These are phyloP conservation scores for Odobenus rosmarus DNA, from an alignment of 2,113 vertebrate genomes.

Conservation along the genomic window DNA sequence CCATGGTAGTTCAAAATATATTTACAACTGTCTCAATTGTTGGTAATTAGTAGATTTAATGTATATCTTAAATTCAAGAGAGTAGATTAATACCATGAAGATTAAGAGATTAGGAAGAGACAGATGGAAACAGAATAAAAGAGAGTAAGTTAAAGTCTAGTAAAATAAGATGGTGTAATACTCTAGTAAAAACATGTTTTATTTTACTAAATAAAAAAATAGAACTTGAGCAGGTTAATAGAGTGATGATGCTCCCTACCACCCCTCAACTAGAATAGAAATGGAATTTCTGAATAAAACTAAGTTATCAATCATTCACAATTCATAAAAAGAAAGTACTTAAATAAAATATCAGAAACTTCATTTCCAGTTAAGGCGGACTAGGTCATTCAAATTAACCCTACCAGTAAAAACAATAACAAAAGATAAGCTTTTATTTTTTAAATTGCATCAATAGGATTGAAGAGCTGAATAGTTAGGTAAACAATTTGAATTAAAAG, in stretches of 20 bases:
- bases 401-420: neutral
- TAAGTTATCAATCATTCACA: neutral
- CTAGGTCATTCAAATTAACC: neutral
- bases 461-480: neutral
- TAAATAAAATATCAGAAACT: neutral
- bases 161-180: neutral
- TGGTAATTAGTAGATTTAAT: neutral
- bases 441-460: neutral
- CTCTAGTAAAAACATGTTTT: neutral
- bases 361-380: neutral
- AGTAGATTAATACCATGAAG: neutral
- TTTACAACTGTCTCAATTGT: neutral
- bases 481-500: neutral
- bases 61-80: neutral
- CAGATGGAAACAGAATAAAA: conserved; percentile 1
- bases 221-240: neutral
- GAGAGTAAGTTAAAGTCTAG: neutral
- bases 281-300: neutral
- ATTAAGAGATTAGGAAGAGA: neutral
- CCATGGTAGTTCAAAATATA: neutral
- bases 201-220: neutral
- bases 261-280: neutral
- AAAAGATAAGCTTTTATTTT: neutral
- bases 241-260: neutral
- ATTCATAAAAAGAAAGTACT: neutral